Evolutionary conservation across 2,113 vertebrate species (phyloP).

Genomic region (Oxyruncus cristatus): DNA sequence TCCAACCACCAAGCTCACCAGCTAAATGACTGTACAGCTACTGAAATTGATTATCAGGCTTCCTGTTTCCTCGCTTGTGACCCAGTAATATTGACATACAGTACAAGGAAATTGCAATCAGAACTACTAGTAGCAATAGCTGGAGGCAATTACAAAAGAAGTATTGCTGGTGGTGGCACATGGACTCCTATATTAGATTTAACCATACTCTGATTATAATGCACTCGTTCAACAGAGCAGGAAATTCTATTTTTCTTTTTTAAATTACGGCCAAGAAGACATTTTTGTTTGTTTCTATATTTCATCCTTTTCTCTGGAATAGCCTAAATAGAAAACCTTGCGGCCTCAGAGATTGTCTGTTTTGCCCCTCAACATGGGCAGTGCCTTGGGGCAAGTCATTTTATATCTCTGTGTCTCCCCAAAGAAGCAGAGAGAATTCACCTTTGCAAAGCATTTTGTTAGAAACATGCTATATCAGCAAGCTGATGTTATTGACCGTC

Average conservation of each 20-base stretch:
- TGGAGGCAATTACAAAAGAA: slow-evolving; percentile 55
- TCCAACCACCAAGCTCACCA: neutral
- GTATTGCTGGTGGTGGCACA: slow-evolving; percentile 36
- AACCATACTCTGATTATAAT: neutral
- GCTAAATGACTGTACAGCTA: neutral
- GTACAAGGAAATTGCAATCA: slow-evolving; percentile 61
- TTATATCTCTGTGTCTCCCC: neutral
- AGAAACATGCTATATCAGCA: neutral
- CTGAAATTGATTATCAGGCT: slow-evolving; percentile 56
- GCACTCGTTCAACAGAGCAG: neutral
- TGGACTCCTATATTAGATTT: slow-evolving; percentile 3
- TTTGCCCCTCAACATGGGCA: neutral
- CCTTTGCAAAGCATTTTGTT: neutral
- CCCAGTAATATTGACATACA: slow-evolving; percentile 28
- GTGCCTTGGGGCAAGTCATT: neutral
- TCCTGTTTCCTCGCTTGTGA: slow-evolving; percentile 42
- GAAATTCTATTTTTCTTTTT: neutral
- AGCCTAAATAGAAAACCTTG: neutral
- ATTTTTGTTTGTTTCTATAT: neutral
- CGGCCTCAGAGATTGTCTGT: neutral
- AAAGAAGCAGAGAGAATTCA: neutral
- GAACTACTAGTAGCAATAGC: slow-evolving; percentile 64
- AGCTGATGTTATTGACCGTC: neutral
- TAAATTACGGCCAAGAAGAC: neutral
- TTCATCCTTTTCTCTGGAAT: neutral